Evolutionary conservation across 2,797 vertebrate species (phyloP), one percentile per base, ranked within the genome.

Genomic region (Gallirallus australis): DNA sequence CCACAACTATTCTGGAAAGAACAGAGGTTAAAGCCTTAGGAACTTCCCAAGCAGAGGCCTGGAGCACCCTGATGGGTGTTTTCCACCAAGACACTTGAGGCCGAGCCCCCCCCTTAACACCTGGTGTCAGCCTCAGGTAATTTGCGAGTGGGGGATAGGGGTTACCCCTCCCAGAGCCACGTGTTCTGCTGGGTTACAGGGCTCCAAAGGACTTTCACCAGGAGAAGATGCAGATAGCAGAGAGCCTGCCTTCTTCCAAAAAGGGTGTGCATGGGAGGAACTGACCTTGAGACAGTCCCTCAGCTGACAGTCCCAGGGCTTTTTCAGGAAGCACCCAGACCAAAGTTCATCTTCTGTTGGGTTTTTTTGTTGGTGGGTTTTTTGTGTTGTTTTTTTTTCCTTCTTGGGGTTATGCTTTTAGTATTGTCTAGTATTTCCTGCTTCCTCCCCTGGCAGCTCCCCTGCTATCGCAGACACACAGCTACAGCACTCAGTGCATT

Each of bases 361-460:
- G 17, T 53, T 7, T 18, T 54, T 42, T 15, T 72, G 28, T n/a
- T 48, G 47, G 42, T 45, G 47, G 47, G 23, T 48, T 48, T 17
- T 53, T 17, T 28, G 42, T 45, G 42, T 30, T 30, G 3, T 27
- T 40, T 65, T 59, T 56, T 80, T 72, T 73, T 71, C 15, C 31
- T 27, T 64, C 71, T 80, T 70, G 50, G 68, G 53, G 57, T 86
- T 94, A 50, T 39, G 78, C 71, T 71, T 31, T 73, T 80, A 66
- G 45, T 60, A 87, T 90, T 95, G 78, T 81, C 83, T 85, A 70
- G 60, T 92, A 65, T 94, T 96, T 97, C 95, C 96, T 96, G 89
- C 90, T 91, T 93, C 78, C 78, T 92, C 61, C 50, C 45, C 61
- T 79, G 83, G 91, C 81, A 92, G 88, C 78, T 82, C 71, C 63